These are phyloP conservation scores for Aplochiton taeniatus DNA, from an alignment of 2,797 vertebrate species.

Conservation along the genomic window DNA sequence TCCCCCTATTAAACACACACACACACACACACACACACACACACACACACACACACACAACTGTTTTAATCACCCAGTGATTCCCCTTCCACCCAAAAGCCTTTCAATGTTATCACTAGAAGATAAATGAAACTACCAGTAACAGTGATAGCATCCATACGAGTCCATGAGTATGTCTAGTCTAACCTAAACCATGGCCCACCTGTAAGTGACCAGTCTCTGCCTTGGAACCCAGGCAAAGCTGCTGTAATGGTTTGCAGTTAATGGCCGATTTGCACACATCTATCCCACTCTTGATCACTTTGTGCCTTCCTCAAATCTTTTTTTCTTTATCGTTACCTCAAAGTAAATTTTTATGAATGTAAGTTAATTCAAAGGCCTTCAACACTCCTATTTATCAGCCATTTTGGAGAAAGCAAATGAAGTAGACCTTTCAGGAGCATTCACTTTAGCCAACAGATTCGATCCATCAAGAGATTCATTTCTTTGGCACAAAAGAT, in stretches of 20 bases:
- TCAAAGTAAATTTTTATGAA: conserved; percentile 43
- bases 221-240: conserved; percentile 26
- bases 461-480: conserved; percentile 33
- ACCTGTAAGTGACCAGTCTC: background rate
- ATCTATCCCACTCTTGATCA: conserved; percentile 8
- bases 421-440: conserved; percentile 42
- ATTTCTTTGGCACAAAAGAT: conserved; percentile 33
- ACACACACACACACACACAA: background rate
- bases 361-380: conserved; percentile 37
- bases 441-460: conserved; percentile 40
- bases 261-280: conserved; percentile 20
- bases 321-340: conserved; percentile 32
- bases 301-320: background rate
- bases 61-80: background rate
- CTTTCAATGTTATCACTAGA: background rate
- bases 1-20: background rate
- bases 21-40: background rate
- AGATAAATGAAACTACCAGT: too few species aligned
- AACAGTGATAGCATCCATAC: too few species aligned
- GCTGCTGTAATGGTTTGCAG: conserved; percentile 28
- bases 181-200: background rate
- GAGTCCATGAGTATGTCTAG: background rate
- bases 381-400: conserved; percentile 32
- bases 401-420: conserved; percentile 36
- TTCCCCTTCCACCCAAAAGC: background rate